Base-by-base conservation (phyloP, 2,113 vertebrate species). In the Atractosteus spatula region DNA sequence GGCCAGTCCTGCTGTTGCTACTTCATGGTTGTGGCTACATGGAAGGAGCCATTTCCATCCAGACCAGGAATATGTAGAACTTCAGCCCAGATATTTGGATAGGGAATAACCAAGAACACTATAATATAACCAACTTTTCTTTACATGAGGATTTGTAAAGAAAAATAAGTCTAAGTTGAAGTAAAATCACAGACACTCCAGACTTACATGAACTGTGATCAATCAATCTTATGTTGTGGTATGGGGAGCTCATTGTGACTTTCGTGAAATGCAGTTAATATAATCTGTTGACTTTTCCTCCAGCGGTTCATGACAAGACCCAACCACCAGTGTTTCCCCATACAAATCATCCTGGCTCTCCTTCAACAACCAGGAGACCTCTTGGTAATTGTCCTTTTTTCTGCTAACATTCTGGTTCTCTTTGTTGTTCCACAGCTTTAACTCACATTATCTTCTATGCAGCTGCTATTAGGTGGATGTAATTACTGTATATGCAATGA, bases 301-400 rank as follows among this genome's bases (percentile, higher is more conserved):
- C 76, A 91, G 89, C 80, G 76, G 61, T 61, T n/a, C 76, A 65
- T 72, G 90, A 86, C 81, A 87, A 70, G 74, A 89, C 82, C 73
- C 76, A 77, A 72, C 73, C 80, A 84, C 3, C 69, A 81, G 14
- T 29, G 55, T 29, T 70, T 66, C 81, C 8, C 1, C 66, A 67
- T 43, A 67, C 3, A 71, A 14, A 67, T 71, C 47, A 41, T 3
- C 67, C 76, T 1, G 72, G 17, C 69, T 79, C 67, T 68, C 80
- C 84, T 17, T 72, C 75, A 79, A 63, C 43, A 69, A 44, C 78
- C 76, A 84, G 80, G 73, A 79, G 76, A 71, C 84, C 85, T 80
- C 66, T 80, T 75, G 89, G 89, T 91, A 90, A 91, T 81, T 47
- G 71, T 67, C 72, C 71, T 45, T 55, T 13, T 55, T 8, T 59